phyloP scores from a whole-genome alignment of 2,888 invertebrate genomes.

The Trissoscelio sp. region DNA sequence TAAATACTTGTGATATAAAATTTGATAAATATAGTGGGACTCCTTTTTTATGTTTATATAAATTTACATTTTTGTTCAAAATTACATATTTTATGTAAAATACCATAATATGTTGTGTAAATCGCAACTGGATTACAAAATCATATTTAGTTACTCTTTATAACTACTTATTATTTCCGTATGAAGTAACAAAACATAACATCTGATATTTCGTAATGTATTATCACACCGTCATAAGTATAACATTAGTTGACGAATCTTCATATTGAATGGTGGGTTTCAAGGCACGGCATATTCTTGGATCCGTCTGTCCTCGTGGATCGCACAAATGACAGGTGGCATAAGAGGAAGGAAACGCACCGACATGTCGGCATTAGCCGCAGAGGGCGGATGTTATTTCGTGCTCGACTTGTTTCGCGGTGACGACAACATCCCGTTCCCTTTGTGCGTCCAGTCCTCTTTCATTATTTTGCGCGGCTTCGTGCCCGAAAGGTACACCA shows the following conservation, averaged over 20 bases:
- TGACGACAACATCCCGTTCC: slow-evolving; percentile 74
- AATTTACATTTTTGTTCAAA: too few species aligned
- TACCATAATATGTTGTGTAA: not conserved
- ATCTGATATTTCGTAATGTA: slow-evolving; percentile 10
- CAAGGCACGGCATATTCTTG: not conserved
- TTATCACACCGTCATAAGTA: not conserved
- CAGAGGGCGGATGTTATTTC: slow-evolving; percentile 81
- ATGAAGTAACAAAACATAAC: not conserved
- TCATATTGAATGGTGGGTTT: slow-evolving; percentile 25
- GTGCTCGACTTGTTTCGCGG: slow-evolving; percentile 81
- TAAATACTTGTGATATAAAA: too few species aligned
- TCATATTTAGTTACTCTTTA: too few species aligned
- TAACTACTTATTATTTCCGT: too few species aligned
- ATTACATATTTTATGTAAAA: slow-evolving; percentile 24
- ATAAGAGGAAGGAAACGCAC: slow-evolving; percentile 67
- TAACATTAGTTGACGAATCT: slow-evolving; percentile 11
- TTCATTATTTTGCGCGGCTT: slow-evolving; percentile 77
- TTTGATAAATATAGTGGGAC: too few species aligned
- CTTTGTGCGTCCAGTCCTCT: slow-evolving; percentile 77
- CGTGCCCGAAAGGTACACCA: slow-evolving; percentile 74
- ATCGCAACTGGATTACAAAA: too few species aligned
- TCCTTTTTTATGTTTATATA: too few species aligned
- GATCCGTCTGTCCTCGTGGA: slow-evolving; percentile 20
- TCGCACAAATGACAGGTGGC: slow-evolving; percentile 65
- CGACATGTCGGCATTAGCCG: slow-evolving; percentile 46